Conservation (phyloP, 1,140 invertebrate species). For the Drusus annulatus region DNA sequence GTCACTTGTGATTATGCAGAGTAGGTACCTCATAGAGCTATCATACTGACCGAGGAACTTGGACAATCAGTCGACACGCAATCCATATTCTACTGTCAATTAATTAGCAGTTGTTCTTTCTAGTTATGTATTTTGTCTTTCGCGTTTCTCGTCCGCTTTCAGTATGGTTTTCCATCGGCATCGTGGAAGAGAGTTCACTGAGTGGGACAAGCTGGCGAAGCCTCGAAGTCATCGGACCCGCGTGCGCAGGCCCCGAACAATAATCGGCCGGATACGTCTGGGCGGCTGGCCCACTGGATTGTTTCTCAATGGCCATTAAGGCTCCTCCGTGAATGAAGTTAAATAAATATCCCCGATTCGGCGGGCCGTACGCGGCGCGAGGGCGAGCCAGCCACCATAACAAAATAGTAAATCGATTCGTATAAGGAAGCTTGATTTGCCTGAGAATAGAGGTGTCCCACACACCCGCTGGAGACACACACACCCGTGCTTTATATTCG, state of each 20-base stretch:
- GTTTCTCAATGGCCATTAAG: slow-evolving; percentile 37
- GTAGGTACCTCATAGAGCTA: too few relatives aligned
- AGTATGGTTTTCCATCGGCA: too few relatives aligned
- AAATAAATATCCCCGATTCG: slow-evolving; percentile 39
- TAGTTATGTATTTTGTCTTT: too few relatives aligned
- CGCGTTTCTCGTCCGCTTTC: too few relatives aligned
- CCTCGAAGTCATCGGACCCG: slow-evolving; percentile 9
- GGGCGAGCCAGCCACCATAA: slow-evolving; percentile 20
- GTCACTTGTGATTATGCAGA: too few relatives aligned
- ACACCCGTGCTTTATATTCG: slow-evolving; percentile 1
- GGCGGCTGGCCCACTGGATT: slow-evolving; percentile 37
- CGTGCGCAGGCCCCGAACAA: neutral
- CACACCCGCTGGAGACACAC: slow-evolving; percentile 11
- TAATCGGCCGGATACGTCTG: slow-evolving; percentile 16
- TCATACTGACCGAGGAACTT: too few relatives aligned
- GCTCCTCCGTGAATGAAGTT: slow-evolving; percentile 37
- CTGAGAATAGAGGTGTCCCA: slow-evolving; percentile 41
- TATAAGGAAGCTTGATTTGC: slow-evolving; percentile 43
- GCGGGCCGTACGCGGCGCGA: slow-evolving; percentile 16
- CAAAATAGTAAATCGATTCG: slow-evolving; percentile 43
- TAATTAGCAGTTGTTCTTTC: too few relatives aligned
- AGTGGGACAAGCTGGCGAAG: neutral
- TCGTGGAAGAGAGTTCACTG: neutral
- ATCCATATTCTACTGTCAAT: too few relatives aligned
- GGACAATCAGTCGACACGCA: too few relatives aligned